A percentile compares a stretch with the other conserved stretches of the same genome.
These are phyloP conservation scores for Cenopis cana DNA, from an alignment of 2,888 invertebrate species.

Conservation along the genomic window DNA sequence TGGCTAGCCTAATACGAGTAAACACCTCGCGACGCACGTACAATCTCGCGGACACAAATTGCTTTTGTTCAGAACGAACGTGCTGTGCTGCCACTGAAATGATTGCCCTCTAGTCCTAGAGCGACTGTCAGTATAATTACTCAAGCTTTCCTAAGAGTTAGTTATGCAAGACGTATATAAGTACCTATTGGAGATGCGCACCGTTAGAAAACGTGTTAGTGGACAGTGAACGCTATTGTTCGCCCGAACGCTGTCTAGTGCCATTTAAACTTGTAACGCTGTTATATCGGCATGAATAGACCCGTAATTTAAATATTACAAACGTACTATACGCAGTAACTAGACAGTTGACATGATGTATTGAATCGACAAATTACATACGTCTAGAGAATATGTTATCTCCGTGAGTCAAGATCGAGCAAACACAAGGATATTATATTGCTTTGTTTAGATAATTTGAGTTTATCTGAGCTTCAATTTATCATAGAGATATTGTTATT, in stretches of 20 bases:
- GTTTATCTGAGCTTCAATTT: constrained; percentile 41
- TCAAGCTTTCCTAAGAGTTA: constrained; percentile 61
- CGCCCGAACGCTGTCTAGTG: constrained; percentile 35
- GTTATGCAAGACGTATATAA: constrained; percentile 56
- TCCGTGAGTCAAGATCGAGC: constrained; percentile 19
- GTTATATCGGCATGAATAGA: constrained; percentile 38
- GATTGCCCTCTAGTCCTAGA: constrained; percentile 56
- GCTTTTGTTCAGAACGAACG: constrained; percentile 80
- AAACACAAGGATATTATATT: constrained; percentile 35
- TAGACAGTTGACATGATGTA: constrained; percentile 42
- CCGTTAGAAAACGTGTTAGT: constrained; percentile 52
- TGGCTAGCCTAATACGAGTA: constrained; percentile 76
- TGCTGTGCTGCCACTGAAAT: constrained; percentile 68
- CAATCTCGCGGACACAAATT: constrained; percentile 81
- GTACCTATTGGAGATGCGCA: constrained; percentile 43
- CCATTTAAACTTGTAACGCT: constrained; percentile 33
- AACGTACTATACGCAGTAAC: constrained; percentile 31
- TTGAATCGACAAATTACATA: constrained; percentile 39
- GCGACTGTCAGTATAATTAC: constrained; percentile 62
- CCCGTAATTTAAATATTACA: constrained; percentile 43
- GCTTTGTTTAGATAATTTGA: constrained; percentile 39
- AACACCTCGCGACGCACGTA: constrained; percentile 82
- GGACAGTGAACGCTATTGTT: constrained; percentile 51
- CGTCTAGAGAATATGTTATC: constrained; percentile 32
- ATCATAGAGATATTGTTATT: constrained; percentile 41